Evolutionary conservation across 2,113 vertebrate genomes (phyloP).

Genomic region (Platichthys stellatus): DNA sequence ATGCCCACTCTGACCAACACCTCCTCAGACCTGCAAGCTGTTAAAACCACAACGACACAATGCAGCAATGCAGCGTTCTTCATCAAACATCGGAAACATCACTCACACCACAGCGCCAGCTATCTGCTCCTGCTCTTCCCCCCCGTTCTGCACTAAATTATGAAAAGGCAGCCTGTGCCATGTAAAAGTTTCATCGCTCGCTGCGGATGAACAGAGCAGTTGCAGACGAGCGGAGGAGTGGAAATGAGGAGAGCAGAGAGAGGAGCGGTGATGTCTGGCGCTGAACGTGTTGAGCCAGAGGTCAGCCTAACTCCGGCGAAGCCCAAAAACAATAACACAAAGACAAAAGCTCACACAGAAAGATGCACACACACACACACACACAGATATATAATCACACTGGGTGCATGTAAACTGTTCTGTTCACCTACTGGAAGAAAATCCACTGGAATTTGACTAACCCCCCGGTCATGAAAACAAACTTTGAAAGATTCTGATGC

Average conservation of each 20-base stretch:
- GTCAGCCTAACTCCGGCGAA: constrained; percentile 64
- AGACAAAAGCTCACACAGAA: constrained; percentile 24
- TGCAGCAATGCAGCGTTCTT: not conserved
- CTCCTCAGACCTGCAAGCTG: constrained; percentile 20
- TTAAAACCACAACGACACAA: constrained; percentile 31
- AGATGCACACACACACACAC: constrained; percentile 31
- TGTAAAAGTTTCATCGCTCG: constrained; percentile 72
- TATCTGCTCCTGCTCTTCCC: constrained; percentile 32
- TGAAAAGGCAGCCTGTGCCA: constrained; percentile 48
- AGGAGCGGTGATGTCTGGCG: constrained; percentile 66
- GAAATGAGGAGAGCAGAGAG: constrained; percentile 68
- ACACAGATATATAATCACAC: constrained; percentile 38
- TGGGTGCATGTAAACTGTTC: constrained; percentile 60
- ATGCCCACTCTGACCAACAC: constrained; percentile 1
- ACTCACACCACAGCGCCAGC: not conserved
- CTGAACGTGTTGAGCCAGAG: constrained; percentile 73
- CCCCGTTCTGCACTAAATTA: constrained; percentile 52
- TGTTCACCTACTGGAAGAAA: constrained; percentile 47
- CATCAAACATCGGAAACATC: constrained; percentile 61
- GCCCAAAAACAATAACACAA: constrained; percentile 67
- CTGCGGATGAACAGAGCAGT: constrained; percentile 62
- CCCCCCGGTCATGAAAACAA: constrained; percentile 71
- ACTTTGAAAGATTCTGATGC: constrained; percentile 66
- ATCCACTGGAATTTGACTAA: constrained; percentile 62
- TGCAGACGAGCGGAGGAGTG: constrained; percentile 73